A percentile compares a stretch with the other conserved stretches of the same genome.
phyloP scores from a whole-genome alignment of 2,113 vertebrate species.

The Ammodytes marinus region DNA sequence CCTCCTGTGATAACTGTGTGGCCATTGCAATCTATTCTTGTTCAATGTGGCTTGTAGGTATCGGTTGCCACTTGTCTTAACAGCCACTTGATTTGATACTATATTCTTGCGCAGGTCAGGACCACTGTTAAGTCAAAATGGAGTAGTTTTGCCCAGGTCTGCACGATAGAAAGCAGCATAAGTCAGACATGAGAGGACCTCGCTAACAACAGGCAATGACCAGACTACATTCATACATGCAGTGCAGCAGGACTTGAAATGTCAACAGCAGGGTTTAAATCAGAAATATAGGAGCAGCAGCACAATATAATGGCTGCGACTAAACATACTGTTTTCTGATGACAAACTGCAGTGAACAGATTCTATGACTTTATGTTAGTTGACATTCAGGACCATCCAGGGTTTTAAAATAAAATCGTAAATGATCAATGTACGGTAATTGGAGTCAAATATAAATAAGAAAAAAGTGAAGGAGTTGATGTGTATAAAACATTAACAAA shows the following conservation, averaged over 20 bases:
- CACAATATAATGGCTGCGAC: not conserved
- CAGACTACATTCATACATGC: conserved; percentile 93
- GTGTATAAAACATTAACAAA: not conserved
- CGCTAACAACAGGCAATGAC: conserved; percentile 88
- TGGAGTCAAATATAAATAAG: not conserved
- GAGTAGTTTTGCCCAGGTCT: conserved; percentile 65
- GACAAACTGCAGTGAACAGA: not conserved
- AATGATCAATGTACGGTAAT: not conserved
- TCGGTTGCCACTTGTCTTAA: not conserved
- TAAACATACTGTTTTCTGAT: not conserved
- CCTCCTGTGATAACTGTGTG: not conserved
- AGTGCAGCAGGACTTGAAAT: conserved; percentile 98
- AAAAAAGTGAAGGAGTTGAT: not conserved
- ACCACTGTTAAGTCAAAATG: not conserved
- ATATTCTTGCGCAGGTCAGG: not conserved
- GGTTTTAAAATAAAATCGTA: not conserved
- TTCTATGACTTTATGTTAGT: not conserved
- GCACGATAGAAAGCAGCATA: conserved; percentile 47
- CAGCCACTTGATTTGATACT: not conserved
- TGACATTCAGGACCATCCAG: not conserved
- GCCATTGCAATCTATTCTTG: not conserved
- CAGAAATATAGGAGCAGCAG: conserved; percentile 13
- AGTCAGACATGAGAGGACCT: conserved; percentile 79
- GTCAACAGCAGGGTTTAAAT: conserved; percentile 86
- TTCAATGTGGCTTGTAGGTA: not conserved